Conservation (phyloP, 2,888 invertebrate genomes). For the Entomobrya multifasciata region DNA sequence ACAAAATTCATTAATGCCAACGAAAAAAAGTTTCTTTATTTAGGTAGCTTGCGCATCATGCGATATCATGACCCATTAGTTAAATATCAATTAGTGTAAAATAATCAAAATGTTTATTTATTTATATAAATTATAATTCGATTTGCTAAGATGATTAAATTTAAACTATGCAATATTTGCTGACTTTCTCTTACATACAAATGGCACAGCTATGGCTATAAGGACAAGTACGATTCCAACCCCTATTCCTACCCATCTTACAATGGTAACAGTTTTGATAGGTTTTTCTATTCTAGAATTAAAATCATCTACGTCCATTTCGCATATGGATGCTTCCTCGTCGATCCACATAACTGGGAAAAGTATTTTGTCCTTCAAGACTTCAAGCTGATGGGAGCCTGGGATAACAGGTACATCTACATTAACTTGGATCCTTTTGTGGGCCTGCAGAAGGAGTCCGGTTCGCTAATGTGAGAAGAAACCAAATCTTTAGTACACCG, state of each 20-base stretch:
- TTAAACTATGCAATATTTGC: too few relatives aligned
- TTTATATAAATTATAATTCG: too few relatives aligned
- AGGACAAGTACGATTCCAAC: constrained; percentile 49
- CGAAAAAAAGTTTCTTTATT: too few relatives aligned
- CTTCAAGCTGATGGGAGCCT: not conserved
- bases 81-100: too few relatives aligned
- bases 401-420: constrained; percentile 26
- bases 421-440: constrained; percentile 65
- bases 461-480: too few relatives aligned
- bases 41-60: too few relatives aligned
- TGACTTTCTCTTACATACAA: not conserved
- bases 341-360: constrained; percentile 63
- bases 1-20: too few relatives aligned
- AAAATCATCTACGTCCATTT: constrained; percentile 46
- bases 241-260: constrained; percentile 55
- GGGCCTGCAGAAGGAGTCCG: constrained; percentile 55
- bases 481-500: too few relatives aligned
- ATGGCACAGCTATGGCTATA: not conserved
- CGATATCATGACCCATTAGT: too few relatives aligned
- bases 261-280: constrained; percentile 43
- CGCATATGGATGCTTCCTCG: constrained; percentile 53
- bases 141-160: too few relatives aligned
- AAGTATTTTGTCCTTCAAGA: not conserved
- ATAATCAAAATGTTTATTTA: too few relatives aligned
- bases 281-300: constrained; percentile 47